These are phyloP conservation scores for Cinclus cinclus DNA, from an alignment of 2,113 vertebrate species.

Conservation along the genomic window DNA sequence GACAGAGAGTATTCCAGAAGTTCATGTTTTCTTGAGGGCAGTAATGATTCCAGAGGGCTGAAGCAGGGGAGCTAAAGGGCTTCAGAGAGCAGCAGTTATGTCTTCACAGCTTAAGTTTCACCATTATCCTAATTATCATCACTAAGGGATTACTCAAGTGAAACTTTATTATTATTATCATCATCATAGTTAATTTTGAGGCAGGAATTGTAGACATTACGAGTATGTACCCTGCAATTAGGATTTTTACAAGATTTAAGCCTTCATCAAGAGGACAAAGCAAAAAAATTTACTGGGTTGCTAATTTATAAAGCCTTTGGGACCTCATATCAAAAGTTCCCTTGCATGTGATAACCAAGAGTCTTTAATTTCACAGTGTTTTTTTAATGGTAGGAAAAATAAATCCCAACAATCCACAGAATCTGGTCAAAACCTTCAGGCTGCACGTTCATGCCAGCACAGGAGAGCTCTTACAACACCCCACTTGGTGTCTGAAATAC, in stretches of 20 bases:
- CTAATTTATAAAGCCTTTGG: neutral
- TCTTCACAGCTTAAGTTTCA: neutral
- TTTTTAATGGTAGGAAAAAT: neutral
- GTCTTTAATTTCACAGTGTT: neutral
- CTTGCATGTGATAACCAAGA: neutral
- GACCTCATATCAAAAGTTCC: neutral
- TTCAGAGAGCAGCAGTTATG: neutral
- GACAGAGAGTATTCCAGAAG: neutral
- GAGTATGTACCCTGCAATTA: neutral
- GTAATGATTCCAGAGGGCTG: neutral
- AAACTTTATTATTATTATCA: neutral
- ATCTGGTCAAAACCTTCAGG: neutral
- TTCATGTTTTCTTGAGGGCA: neutral
- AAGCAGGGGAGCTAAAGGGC: neutral
- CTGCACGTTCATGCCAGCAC: neutral
- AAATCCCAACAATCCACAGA: neutral
- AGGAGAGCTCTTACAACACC: neutral
- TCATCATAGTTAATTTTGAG: neutral
- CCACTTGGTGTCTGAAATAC: neutral
- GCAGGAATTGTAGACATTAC: neutral
- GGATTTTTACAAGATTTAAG: neutral
- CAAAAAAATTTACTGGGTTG: neutral
- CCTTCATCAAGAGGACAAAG: neutral
- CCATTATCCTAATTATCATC: neutral
- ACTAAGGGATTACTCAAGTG: neutral